These are phyloP conservation scores for Scolopax mira DNA, from an alignment of 2,113 vertebrate species.

Conservation along the genomic window DNA sequence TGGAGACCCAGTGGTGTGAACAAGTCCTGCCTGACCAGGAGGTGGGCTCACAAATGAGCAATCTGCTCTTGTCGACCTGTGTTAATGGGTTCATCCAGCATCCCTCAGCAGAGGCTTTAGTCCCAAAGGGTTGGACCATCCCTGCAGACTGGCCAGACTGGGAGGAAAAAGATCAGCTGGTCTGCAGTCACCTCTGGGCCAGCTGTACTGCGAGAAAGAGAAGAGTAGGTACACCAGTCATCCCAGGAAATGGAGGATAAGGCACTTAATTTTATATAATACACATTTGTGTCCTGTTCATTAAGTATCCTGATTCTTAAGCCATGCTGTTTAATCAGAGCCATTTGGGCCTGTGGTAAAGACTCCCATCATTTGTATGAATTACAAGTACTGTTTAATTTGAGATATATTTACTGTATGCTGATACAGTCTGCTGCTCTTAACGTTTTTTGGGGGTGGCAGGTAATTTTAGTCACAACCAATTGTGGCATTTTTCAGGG, in stretches of 20 bases:
- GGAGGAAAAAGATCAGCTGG: not conserved
- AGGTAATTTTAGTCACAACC: not conserved
- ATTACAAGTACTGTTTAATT: not conserved
- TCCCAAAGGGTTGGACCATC: no score
- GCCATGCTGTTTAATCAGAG: not conserved
- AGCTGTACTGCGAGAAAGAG: not conserved
- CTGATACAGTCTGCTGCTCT: not conserved
- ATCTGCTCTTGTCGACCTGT: not conserved
- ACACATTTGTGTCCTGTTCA: not conserved
- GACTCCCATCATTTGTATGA: not conserved
- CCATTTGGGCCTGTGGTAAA: not conserved
- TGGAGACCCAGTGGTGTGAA: not conserved
- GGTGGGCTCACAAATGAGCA: rapidly evolving
- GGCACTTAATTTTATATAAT: not conserved
- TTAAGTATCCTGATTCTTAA: not conserved
- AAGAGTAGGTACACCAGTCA: not conserved
- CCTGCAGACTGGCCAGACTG: not conserved
- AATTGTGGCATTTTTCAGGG: not conserved
- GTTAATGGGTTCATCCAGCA: not conserved
- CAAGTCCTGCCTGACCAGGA: rapidly evolving
- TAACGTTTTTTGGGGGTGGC: not conserved
- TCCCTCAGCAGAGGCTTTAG: not conserved
- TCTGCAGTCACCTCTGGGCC: not conserved
- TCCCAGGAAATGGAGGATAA: not conserved
- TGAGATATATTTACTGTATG: not conserved